Evolutionary conservation across 2,888 invertebrate genomes (phyloP), one percentile per base, ranked within the genome.

Genomic region (Acrobasis suavella): DNA sequence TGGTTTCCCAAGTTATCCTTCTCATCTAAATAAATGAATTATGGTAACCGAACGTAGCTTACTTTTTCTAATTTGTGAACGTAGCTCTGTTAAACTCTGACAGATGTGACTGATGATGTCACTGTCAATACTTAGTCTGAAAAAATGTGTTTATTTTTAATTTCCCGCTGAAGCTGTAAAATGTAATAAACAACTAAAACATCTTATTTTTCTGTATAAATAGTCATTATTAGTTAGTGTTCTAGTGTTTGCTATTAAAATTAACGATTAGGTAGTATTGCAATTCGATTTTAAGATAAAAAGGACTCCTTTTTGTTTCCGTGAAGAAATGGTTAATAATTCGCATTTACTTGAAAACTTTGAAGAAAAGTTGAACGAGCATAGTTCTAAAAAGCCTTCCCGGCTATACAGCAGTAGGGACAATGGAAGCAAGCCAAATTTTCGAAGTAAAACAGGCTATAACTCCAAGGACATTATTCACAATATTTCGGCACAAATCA

Each of bases 401-500:
- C 15, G 65, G 2, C 66, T 89, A 0, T 89, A 89, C 62, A 69
- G 65, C 49, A 65, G 68, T 37, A 72, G 49, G 17, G 62, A 60
- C 65, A 64, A 65, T 37, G 42, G 60, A 54, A 71, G 65, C 5
- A 63, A 65, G 37, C 38, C 42, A 12, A 65, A 15, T 58, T 8
- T 6, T 46, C 15, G 17, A 15, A 42, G 22, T 17, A 50, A 64
- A 62, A 39, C 17, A 9, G 14, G 15, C 2, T 70, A 64, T n/a
- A 75, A 72, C 60, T 74, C 80, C 0, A 72, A 77, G 63, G 85
- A 87, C 69, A 80, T 91, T 5, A 71, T 91, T 66, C 67, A 73
- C 17, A 77, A 70, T 65, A 82, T 91, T 10, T 75, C 77, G 16
- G 70, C 70, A 12, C 87, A 91, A 72, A 69, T 91, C n/a, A 83